phyloP scores from a whole-genome alignment of 2,113 vertebrate genomes.

The Paramisgurnus dabryanus region DNA sequence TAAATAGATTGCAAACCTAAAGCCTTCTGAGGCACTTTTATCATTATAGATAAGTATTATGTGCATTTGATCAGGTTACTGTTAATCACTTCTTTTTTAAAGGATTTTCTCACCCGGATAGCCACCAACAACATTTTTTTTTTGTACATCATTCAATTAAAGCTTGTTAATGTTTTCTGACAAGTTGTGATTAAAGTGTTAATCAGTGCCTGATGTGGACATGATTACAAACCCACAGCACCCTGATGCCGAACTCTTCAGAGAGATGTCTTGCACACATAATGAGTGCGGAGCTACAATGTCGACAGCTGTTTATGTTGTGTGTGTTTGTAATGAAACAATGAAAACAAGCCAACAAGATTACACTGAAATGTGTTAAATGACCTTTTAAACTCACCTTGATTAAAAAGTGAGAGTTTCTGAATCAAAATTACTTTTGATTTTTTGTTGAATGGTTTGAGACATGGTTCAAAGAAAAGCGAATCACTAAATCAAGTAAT shows the following conservation, averaged over 20 bases:
- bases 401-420: too few relatives aligned
- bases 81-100: constrained; percentile 48
- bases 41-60: constrained; percentile 44
- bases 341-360: neutral
- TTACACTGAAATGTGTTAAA: neutral
- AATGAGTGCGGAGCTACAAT: constrained; percentile 47
- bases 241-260: constrained; percentile 18
- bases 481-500: too few relatives aligned
- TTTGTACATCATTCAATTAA: constrained; percentile 44
- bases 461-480: too few relatives aligned
- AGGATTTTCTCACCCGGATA: neutral
- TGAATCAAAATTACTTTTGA: too few relatives aligned
- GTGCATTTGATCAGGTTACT: constrained; percentile 52
- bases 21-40: constrained; percentile 30
- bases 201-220: constrained; percentile 49
- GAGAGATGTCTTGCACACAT: constrained; percentile 34
- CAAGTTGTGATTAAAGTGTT: constrained; percentile 54
- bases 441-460: too few relatives aligned
- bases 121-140: constrained; percentile 9
- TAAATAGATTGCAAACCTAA: constrained; percentile 18
- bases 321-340: neutral
- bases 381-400: neutral
- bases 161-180: constrained; percentile 49
- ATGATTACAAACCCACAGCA: constrained; percentile 32
- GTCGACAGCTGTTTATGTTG: constrained; percentile 30